Evolutionary conservation across 1,140 invertebrate genomes (phyloP).

Genomic region (Tenebrio molitor): DNA sequence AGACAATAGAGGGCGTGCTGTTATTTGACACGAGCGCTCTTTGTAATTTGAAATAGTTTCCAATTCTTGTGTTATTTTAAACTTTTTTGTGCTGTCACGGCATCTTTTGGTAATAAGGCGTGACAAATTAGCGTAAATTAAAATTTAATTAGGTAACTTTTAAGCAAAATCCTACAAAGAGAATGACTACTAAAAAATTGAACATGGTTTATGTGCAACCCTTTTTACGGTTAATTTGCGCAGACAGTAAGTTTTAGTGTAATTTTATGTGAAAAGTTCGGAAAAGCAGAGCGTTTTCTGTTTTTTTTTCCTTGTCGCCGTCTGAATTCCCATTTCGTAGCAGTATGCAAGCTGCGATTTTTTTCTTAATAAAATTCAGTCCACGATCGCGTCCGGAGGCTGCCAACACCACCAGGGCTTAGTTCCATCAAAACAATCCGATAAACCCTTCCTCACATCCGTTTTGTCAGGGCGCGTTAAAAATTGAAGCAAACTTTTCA

Average conservation of each 20-base stretch:
- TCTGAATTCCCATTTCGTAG: neutral
- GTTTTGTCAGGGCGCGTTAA: neutral
- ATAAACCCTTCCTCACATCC: constrained; percentile 10
- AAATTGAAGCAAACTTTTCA: constrained; percentile 13
- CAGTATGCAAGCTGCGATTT: neutral
- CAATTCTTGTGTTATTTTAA: neutral
- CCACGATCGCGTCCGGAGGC: neutral
- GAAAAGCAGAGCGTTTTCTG: neutral
- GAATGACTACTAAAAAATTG: neutral
- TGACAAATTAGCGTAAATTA: neutral
- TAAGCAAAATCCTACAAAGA: neutral
- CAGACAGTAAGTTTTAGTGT: neutral
- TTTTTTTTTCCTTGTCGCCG: neutral
- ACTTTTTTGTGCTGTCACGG: too few relatives aligned
- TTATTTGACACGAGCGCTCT: too few relatives aligned
- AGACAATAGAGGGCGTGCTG: too few relatives aligned
- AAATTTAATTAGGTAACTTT: neutral
- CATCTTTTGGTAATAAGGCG: too few relatives aligned
- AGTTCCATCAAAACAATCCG: constrained; percentile 8
- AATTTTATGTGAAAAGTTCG: neutral
- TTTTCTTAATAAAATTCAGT: constrained; percentile 1
- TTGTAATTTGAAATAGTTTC: neutral
- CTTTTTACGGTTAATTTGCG: constrained; percentile 2
- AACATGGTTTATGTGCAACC: neutral
- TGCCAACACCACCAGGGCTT: neutral